Evolutionary conservation across 2,113 vertebrate species (phyloP).

Genomic region (Actenoides hombroni): DNA sequence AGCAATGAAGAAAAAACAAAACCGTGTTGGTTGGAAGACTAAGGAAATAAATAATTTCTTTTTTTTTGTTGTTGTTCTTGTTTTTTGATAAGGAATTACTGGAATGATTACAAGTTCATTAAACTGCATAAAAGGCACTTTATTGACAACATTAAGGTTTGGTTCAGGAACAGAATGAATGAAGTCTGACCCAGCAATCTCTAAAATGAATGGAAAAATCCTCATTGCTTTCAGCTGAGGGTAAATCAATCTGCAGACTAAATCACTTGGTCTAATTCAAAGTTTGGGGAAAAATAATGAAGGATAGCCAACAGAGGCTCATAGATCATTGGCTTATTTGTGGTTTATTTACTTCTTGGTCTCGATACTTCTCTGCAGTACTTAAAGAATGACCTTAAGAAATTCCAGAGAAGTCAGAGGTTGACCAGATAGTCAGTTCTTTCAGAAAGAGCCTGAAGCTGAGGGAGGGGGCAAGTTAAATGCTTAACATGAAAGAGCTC

Average conservation of each 20-base stretch:
- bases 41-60: background rate
- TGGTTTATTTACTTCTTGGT: background rate
- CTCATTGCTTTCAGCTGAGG: background rate
- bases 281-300: background rate
- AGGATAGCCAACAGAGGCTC: background rate
- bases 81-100: background rate
- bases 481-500: background rate
- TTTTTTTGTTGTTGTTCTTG: background rate
- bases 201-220: slow-evolving; percentile 26
- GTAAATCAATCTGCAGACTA: slow-evolving; percentile 3
- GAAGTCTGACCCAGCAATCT: background rate
- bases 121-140: background rate
- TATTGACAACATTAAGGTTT: slow-evolving; percentile 29
- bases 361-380: background rate
- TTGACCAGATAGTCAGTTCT: background rate
- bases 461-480: background rate
- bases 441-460: background rate
- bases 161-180: background rate
- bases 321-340: background rate
- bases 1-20: background rate
- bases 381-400: background rate
- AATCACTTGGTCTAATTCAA: background rate
- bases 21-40: background rate
- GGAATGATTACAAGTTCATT: slow-evolving; percentile 5
- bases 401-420: background rate